phyloP scores from a whole-genome alignment of 2,797 vertebrate species.

The Prunella strophiata region DNA sequence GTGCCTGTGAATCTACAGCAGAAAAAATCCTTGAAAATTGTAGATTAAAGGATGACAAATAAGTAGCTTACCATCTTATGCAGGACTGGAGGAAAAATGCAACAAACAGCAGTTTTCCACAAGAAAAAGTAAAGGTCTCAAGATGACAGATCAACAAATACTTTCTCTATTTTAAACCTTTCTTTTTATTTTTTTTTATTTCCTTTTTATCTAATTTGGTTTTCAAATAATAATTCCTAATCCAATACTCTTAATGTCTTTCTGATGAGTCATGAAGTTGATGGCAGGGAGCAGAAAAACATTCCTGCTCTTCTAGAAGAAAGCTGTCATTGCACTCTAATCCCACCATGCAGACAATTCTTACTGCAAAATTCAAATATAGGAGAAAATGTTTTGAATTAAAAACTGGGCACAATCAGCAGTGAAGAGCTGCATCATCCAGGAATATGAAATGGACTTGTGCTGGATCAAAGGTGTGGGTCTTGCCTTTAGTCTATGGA shows the following conservation, averaged over 20 bases:
- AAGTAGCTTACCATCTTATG: background rate
- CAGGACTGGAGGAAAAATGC: background rate
- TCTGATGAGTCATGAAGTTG: background rate
- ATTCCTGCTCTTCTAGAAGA: background rate
- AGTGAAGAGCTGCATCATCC: background rate
- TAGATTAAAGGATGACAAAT: background rate
- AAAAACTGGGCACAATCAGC: background rate
- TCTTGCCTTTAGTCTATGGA: background rate
- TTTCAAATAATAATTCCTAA: background rate
- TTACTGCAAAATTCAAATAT: background rate
- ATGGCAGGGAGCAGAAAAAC: background rate
- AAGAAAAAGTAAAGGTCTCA: background rate
- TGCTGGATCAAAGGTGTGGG: background rate
- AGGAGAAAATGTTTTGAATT: background rate
- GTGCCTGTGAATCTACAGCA: background rate
- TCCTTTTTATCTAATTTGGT: background rate
- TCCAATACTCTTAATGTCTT: background rate
- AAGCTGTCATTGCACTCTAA: background rate
- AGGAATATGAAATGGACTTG: background rate
- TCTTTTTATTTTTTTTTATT: fast-evolving
- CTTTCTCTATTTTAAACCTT: background rate
- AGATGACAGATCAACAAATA: background rate
- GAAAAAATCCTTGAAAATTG: background rate
- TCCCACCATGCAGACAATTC: fast-evolving
- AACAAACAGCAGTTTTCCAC: background rate